A percentile compares a stretch with the other conserved stretches of the same genome.
phyloP scores from a whole-genome alignment of 1,140 invertebrate genomes.

The Drosophila nebulosa region DNA sequence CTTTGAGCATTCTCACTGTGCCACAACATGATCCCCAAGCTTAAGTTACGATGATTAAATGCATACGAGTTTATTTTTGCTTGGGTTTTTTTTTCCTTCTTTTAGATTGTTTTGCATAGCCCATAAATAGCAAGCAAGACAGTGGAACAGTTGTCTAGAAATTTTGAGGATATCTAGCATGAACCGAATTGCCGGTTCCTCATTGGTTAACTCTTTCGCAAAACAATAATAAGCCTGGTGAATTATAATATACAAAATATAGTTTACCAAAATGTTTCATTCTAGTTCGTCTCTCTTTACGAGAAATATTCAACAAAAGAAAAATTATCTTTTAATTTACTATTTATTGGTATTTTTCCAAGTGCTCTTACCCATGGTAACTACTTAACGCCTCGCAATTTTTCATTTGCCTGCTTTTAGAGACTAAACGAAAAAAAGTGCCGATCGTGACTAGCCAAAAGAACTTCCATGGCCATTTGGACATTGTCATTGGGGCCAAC shows the following conservation, averaged over 20 bases:
- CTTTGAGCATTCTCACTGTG: constrained; percentile 52
- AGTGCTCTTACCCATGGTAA: constrained; percentile 50
- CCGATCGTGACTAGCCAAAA: constrained; percentile 68
- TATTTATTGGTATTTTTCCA: neutral
- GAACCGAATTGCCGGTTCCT: no score
- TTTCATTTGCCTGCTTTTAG: constrained; percentile 54
- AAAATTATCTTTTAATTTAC: no score
- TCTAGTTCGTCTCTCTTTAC: no score
- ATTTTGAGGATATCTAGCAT: neutral
- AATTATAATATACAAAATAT: no score
- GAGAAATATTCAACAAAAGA: no score
- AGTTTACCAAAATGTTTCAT: no score
- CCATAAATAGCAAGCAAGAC: constrained; percentile 45
- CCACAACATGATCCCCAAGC: constrained; percentile 74
- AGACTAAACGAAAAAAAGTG: constrained; percentile 42
- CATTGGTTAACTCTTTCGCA: neutral
- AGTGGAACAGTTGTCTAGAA: constrained; percentile 26
- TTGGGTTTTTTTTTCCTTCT: constrained; percentile 44
- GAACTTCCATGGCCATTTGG: constrained; percentile 12
- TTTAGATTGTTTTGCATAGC: constrained; percentile 39
- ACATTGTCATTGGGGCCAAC: constrained; percentile 12
- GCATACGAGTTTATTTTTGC: constrained; percentile 78
- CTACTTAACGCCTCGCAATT: constrained; percentile 77
- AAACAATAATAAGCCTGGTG: no score
- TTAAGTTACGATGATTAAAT: constrained; percentile 79